Percentiles rank a stretch among this genome's conserved stretches.
phyloP scores from a whole-genome alignment of 2,888 invertebrate species.

The Trisateles emortualis region DNA sequence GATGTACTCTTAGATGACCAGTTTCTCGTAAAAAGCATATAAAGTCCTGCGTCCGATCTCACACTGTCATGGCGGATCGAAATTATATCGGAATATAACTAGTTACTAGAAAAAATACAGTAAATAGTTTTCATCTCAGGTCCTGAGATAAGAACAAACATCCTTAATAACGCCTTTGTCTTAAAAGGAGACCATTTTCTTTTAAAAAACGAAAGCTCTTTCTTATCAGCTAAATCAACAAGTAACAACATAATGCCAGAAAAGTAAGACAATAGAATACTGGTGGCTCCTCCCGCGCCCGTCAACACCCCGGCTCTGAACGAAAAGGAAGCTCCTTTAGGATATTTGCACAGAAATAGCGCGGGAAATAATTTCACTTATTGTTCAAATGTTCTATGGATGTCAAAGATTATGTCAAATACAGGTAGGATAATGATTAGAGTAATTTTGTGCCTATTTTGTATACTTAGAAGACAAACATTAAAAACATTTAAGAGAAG shows the following conservation, averaged over 20 bases:
- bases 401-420: conserved; percentile 41
- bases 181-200: neutral
- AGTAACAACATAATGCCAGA: conserved; percentile 26
- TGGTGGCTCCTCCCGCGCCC: conserved; percentile 18
- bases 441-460: neutral
- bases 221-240: conserved; percentile 47
- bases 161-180: neutral
- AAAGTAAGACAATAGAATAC: conserved; percentile 39
- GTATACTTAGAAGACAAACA: neutral
- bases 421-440: neutral
- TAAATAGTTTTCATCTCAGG: too few relatives aligned
- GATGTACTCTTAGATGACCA: too few relatives aligned
- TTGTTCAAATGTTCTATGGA: conserved; percentile 48
- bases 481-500: too few relatives aligned
- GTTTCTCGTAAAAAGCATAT: too few relatives aligned
- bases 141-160: neutral
- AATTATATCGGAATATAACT: too few relatives aligned
- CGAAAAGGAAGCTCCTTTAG: conserved; percentile 53
- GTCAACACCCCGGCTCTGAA: conserved; percentile 48
- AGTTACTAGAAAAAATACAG: too few relatives aligned
- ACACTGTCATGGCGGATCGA: too few relatives aligned
- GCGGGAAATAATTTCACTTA: conserved; percentile 61
- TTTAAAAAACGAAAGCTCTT: conserved; percentile 34
- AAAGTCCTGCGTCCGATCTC: too few relatives aligned
- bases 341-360: conserved; percentile 64